phyloP scores from a whole-genome alignment of 2,888 invertebrate genomes.

The Pyrrhosoma nymphula region DNA sequence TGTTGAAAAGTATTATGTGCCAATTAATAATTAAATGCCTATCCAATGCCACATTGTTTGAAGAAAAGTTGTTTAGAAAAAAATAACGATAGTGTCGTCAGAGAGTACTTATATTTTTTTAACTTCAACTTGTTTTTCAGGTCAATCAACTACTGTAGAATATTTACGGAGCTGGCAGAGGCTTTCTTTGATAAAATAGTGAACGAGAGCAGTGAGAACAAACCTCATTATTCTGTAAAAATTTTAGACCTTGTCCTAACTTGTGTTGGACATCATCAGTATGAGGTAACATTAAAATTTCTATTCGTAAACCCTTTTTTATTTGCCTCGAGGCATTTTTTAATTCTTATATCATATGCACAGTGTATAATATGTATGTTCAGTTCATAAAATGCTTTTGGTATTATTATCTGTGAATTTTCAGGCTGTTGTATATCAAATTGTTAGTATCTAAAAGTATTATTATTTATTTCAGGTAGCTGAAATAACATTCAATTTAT shows the following conservation, averaged over 20 bases:
- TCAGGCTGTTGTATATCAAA: not conserved
- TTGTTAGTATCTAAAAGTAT: not conserved
- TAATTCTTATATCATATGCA: not conserved
- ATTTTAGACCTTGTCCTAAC: conserved; percentile 93
- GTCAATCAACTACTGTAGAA: conserved; percentile 94
- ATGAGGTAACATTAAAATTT: conserved; percentile 84
- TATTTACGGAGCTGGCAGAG: conserved; percentile 97
- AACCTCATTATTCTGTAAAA: conserved; percentile 88
- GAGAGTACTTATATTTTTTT: too few species aligned
- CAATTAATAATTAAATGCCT: not conserved
- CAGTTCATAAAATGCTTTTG: not conserved
- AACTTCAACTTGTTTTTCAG: conserved; percentile 76
- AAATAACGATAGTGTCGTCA: too few species aligned
- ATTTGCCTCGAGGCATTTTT: not conserved
- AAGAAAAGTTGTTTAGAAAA: too few species aligned
- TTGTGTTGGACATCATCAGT: conserved; percentile 98
- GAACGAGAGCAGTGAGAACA: conserved; percentile 81
- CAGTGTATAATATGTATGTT: not conserved
- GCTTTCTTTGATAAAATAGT: conserved; percentile 93
- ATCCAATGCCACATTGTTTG: conserved; percentile 38
- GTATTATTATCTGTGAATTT: not conserved
- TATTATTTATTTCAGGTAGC: conserved; percentile 80
- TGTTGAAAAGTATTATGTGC: not conserved
- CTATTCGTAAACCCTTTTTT: not conserved
- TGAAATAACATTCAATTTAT: conserved; percentile 95